Evolutionary conservation across 1,140 invertebrate species (phyloP).

Genomic region (Drosophila virilis): DNA sequence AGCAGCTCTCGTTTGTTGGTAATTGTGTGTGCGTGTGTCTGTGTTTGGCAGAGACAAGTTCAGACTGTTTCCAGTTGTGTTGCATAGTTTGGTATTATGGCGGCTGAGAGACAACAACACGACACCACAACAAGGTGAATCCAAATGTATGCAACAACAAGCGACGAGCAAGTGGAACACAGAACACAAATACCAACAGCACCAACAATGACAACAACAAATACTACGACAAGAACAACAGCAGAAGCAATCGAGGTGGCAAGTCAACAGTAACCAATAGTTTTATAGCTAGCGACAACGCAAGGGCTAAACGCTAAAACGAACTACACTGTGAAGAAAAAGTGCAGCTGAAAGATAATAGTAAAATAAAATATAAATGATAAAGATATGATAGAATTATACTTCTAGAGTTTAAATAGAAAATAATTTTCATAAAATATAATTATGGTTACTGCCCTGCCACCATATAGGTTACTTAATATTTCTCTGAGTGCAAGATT

Average conservation of each 20-base stretch:
- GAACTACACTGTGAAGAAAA: slow-evolving; percentile 36
- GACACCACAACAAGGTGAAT: slow-evolving; percentile 54
- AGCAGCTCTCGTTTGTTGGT: slow-evolving; percentile 29
- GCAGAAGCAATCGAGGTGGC: slow-evolving; percentile 19
- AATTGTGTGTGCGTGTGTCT: slow-evolving; percentile 20
- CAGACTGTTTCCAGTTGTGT: slow-evolving; percentile 50
- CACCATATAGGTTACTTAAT: background rate
- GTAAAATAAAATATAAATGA: too few species aligned
- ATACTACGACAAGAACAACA: slow-evolving; percentile 42
- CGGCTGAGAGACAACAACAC: slow-evolving; percentile 47
- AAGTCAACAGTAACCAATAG: slow-evolving; percentile 53
- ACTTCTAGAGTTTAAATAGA: background rate
- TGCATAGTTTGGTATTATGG: slow-evolving; percentile 58
- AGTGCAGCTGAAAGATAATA: background rate
- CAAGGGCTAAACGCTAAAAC: slow-evolving; percentile 32
- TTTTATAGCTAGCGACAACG: slow-evolving; percentile 68
- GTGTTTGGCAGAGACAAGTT: slow-evolving; percentile 34
- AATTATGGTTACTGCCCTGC: too few species aligned
- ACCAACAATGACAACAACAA: slow-evolving; percentile 15
- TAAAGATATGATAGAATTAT: too few species aligned
- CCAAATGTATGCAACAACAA: slow-evolving; percentile 25
- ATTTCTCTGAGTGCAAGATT: slow-evolving; percentile 40
- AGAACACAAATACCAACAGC: slow-evolving; percentile 30
- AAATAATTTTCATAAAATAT: background rate
- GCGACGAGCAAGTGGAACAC: slow-evolving; percentile 34